Evolutionary conservation across 1,140 invertebrate species (phyloP).

Genomic region (Zaprionus vittiger): DNA sequence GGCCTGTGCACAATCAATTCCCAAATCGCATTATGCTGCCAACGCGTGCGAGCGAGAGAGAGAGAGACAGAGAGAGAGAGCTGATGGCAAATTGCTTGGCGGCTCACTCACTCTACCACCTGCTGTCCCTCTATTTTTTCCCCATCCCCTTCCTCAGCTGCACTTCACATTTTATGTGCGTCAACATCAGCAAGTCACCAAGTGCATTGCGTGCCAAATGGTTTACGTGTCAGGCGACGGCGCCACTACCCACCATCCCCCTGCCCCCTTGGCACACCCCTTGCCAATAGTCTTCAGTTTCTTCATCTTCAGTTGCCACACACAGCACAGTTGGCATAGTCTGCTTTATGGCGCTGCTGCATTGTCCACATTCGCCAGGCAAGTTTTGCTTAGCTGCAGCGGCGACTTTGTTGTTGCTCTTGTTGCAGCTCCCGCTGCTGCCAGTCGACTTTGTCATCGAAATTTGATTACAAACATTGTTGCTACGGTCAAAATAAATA

Average conservation of each 20-base stretch:
- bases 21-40: conserved; percentile 76
- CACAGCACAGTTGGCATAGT: conserved; percentile 28
- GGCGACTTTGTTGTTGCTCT: conserved; percentile 6
- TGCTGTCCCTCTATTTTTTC: neutral
- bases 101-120: conserved; percentile 34
- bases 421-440: neutral
- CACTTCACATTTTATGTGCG: conserved; percentile 78
- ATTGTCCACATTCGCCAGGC: conserved; percentile 34
- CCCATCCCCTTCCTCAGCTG: conserved; percentile 3
- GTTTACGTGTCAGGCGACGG: conserved; percentile 72
- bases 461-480: conserved; percentile 52
- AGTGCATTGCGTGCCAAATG: conserved; percentile 80
- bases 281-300: neutral
- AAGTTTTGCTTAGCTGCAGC: conserved; percentile 42
- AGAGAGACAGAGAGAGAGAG: conserved; percentile 25
- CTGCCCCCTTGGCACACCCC: neutral
- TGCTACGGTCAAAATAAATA: conserved; percentile 43
- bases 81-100: conserved; percentile 67
- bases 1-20: conserved; percentile 74
- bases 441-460: conserved; percentile 42
- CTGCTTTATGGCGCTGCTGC: conserved; percentile 28
- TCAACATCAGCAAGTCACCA: conserved; percentile 76
- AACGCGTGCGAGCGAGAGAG: conserved; percentile 19
- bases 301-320: conserved; percentile 9
- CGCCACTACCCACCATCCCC: no score